Base-by-base conservation (phyloP, 2,113 vertebrate genomes). In the Rattus rattus region DNA sequence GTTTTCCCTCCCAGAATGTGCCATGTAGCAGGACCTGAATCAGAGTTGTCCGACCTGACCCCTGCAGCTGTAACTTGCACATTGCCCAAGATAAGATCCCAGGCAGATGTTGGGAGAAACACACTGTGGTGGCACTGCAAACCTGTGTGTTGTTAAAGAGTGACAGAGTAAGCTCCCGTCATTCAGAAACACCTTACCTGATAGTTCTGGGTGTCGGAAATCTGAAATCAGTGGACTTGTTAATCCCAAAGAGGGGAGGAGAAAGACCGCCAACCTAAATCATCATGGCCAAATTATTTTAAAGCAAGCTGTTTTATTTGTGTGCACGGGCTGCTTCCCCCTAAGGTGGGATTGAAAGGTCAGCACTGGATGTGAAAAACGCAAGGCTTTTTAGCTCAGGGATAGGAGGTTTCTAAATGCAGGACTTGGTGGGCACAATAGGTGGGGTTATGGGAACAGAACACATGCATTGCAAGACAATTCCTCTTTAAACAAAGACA, bases 1-100 rank as follows among this genome's bases (percentile, higher is more conserved):
- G 5, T 7, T n/a, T 80, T n/a, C 47, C 65, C 11, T 39, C 30
- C 1, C 1, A 10, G 30, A 3, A 24, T 12, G 3, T 1, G 56
- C 49, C 47, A 19, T 7, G 5, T 43, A 36, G 79, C 26, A 59
- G 77, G 33, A 2, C 6, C 52, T 36, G 54, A 1, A 1, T 54
- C 9, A 24, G 63, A 30, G 30, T 22, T 69, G 30, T 87, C 30
- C 52, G 11, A 19, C 19, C 19, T 4, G 1, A 19, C 63, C 83
- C 63, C 11, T 61, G 43, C 43, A 63, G 73, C 47, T 16, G 69
- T 10, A 19, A 30, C 7, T 3, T 10, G 19, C 9, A 1, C 22
- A 36, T 52, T 5, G 47, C 17, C 28, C 12, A 52, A 86, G 84
- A 49, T 17, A 69, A 30, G 43, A 16, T 8, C 20, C 52, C 6